Conservation (phyloP, 2,113 vertebrate genomes). For the Caloenas nicobarica region DNA sequence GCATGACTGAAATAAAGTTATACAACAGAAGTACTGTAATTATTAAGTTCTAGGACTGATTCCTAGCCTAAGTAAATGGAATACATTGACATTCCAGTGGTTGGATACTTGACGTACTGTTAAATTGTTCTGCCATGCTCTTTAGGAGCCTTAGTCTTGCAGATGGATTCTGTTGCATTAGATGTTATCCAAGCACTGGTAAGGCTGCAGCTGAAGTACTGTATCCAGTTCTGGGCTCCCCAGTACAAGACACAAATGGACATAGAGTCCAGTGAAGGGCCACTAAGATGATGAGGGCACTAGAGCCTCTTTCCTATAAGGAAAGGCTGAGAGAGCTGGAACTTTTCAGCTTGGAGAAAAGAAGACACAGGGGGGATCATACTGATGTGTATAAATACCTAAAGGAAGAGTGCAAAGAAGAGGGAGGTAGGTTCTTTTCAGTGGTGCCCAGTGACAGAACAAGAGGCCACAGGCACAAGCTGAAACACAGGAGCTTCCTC, state of each 20-base stretch:
- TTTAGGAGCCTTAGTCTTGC: not conserved
- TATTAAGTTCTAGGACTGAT: not conserved
- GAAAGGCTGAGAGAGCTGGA: not conserved
- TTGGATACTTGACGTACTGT: not conserved
- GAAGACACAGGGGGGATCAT: fast-evolving
- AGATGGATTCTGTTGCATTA: not conserved
- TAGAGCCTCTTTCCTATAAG: not conserved
- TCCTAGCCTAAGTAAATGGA: not conserved
- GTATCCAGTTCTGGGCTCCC: not conserved
- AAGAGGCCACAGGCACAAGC: no score
- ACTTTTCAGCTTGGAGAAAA: not conserved
- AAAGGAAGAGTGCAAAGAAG: not conserved
- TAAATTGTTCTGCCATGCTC: not conserved
- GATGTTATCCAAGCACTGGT: not conserved
- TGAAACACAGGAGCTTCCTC: no score
- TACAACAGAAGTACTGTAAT: not conserved
- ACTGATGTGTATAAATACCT: not conserved
- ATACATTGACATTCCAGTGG: not conserved
- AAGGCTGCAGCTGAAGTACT: not conserved
- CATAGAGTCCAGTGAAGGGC: not conserved
- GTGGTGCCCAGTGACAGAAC: no score
- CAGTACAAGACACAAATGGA: not conserved
- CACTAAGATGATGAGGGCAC: not conserved
- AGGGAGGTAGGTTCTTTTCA: not conserved
- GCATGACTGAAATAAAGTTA: not conserved